Conservation (phyloP, 2,113 vertebrate species). For the Electrona antarctica region DNA sequence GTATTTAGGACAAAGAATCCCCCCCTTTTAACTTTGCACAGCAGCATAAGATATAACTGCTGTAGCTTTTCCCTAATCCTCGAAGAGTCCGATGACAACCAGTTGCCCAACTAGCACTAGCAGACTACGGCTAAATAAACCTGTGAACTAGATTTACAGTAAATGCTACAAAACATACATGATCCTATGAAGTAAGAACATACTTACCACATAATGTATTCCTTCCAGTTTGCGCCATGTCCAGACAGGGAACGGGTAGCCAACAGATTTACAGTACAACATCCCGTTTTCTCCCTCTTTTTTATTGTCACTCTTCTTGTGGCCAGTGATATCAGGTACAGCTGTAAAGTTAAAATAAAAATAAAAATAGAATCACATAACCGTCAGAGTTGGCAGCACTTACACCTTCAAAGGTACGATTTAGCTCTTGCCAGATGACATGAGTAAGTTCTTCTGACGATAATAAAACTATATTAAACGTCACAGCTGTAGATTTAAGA, state of each 20-base stretch:
- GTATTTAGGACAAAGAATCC: slow-evolving; percentile 16
- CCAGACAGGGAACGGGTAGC: slow-evolving; percentile 94
- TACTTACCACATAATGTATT: slow-evolving; percentile 78
- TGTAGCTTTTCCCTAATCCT: slow-evolving; percentile 61
- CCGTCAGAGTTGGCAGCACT: slow-evolving; percentile 26
- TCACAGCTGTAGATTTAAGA: slow-evolving; percentile 31
- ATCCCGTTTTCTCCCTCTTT: slow-evolving; percentile 93
- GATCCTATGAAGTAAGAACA: neutral
- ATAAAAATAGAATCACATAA: slow-evolving; percentile 23
- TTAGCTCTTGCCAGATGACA: slow-evolving; percentile 48
- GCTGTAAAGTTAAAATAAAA: slow-evolving; percentile 75
- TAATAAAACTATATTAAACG: slow-evolving; percentile 35
- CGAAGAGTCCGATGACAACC: slow-evolving; percentile 23
- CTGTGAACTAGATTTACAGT: no score
- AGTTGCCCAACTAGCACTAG: no score
- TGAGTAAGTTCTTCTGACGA: slow-evolving; percentile 20
- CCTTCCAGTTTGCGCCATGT: slow-evolving; percentile 88
- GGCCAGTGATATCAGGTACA: slow-evolving; percentile 88
- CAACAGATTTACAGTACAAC: slow-evolving; percentile 95
- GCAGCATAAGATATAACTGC: slow-evolving; percentile 37
- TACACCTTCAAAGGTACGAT: slow-evolving; percentile 28
- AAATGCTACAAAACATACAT: neutral
- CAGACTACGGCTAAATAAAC: no score
- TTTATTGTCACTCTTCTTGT: slow-evolving; percentile 97
- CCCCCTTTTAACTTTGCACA: slow-evolving; percentile 31